Evolutionary conservation across 1,140 invertebrate genomes (phyloP), one percentile per base, ranked within the genome.

Genomic region (Meloidogyne floridensis): DNA sequence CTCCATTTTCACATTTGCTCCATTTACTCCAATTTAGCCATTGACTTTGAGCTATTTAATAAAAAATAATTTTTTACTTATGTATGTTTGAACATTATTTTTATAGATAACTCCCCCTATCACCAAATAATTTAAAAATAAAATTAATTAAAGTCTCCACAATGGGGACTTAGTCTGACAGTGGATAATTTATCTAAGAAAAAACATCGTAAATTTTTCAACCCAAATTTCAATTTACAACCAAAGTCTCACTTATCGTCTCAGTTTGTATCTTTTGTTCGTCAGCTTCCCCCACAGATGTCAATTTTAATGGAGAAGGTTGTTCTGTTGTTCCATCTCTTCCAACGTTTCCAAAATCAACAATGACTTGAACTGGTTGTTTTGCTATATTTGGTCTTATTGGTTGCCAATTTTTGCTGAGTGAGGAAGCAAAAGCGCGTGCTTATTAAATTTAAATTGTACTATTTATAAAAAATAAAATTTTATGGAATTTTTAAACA

Each of bases 11-110:
- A 56, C 84, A 84, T 20, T 53, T 56, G 13, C 72, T 80, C 85
- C 85, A 84, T 8, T 74, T 69, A 15, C 85, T 84, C 84, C 84
- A 84, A 10, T 84, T 85, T 5, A 84, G 42, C 84, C 84, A 84
- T 47, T 86, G 85, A 43, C 80, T 83, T 20, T 76, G 20, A 43
- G 73, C 84, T 84, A 75, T 32, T 32, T 32, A n/a, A 42, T 10
- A 84, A 71, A 20, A 42, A 32, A 32, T 32, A 32, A 32, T 32
- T 32, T 32, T 32, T 32, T 32, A 32, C 32, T 1, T 32, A 32
- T 32, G 32, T 32, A 32, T 32, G 32, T 32, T 32, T 32, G 32
- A 32, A 32, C 32, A 32, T 32, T 32, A 32, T 32, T 32, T 32
- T 32, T 32, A 32, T 32, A 32, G 32, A 32, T 32, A 32, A 32